A percentile compares a stretch with the other conserved stretches of the same genome.
Evolutionary conservation across 2,797 vertebrate species (phyloP).

Genomic region (Chelmon rostratus): DNA sequence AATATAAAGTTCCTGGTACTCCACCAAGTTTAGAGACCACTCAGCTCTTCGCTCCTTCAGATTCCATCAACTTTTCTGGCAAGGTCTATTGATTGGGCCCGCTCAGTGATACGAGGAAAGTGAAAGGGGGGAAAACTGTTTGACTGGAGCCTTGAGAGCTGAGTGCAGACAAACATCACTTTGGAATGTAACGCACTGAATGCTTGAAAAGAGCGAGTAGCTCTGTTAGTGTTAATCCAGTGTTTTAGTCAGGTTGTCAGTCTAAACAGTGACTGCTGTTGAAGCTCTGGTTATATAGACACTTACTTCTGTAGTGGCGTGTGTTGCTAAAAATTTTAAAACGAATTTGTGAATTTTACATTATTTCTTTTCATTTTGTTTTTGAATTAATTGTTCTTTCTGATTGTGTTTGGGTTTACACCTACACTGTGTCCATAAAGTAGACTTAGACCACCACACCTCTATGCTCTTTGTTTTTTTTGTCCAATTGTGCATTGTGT

Average conservation of each 20-base stretch:
- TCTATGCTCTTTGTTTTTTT: neutral
- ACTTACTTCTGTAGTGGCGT: neutral
- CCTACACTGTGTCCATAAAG: no score
- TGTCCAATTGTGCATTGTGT: neutral
- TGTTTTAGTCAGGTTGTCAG: slow-evolving; percentile 10
- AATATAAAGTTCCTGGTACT: slow-evolving; percentile 55
- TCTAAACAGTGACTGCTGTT: slow-evolving; percentile 4
- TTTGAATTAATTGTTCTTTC: neutral
- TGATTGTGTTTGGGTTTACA: neutral
- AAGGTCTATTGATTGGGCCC: slow-evolving; percentile 57
- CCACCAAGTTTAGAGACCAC: slow-evolving; percentile 42
- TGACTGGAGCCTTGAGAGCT: slow-evolving; percentile 45
- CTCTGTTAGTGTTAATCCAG: slow-evolving; percentile 34
- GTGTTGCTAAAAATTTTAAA: neutral
- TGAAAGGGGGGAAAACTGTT: slow-evolving; percentile 52
- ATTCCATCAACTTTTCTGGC: slow-evolving; percentile 50
- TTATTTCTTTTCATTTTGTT: neutral
- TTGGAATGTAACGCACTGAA: slow-evolving; percentile 33
- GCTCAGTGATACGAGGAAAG: slow-evolving; percentile 49
- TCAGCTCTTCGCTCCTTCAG: slow-evolving; percentile 36
- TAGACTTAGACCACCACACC: neutral
- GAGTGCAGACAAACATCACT: slow-evolving; percentile 28
- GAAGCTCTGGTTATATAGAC: neutral
- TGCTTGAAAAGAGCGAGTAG: slow-evolving; percentile 26
- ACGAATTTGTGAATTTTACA: neutral